Evolutionary conservation across 2,113 vertebrate genomes (phyloP).

Genomic region (Taurulus bubalis): DNA sequence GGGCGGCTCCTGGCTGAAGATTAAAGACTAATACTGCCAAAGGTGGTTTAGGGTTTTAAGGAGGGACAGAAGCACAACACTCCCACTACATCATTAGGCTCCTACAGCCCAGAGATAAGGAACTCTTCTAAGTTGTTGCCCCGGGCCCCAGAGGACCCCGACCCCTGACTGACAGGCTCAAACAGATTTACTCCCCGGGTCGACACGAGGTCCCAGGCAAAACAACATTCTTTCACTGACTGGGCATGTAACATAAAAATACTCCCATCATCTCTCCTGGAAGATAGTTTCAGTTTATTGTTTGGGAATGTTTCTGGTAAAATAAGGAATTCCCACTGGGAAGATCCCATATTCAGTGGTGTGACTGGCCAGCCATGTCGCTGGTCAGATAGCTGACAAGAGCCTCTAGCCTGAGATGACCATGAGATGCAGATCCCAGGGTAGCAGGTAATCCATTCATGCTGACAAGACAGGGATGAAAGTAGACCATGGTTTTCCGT

Average conservation of each 20-base stretch:
- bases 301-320: constrained; percentile 70
- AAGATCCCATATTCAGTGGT: constrained; percentile 2
- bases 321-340: constrained; percentile 34
- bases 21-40: constrained; percentile 59
- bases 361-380: constrained; percentile 15
- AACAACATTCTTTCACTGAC: constrained; percentile 70
- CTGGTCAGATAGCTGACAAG: constrained; percentile 13
- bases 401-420: constrained; percentile 26
- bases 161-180: constrained; percentile 64
- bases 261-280: constrained; percentile 33
- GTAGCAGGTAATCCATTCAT: constrained; percentile 27
- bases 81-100: constrained; percentile 61
- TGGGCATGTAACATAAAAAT: constrained; percentile 46
- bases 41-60: constrained; percentile 62
- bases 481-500: constrained; percentile 24
- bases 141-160: constrained; percentile 40
- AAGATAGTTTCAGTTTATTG: constrained; percentile 52
- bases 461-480: constrained; percentile 39
- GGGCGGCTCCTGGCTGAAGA: constrained; percentile 56
- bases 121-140: constrained; percentile 48
- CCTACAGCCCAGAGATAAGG: constrained; percentile 63
- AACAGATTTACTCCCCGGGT: constrained; percentile 67
- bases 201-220: constrained; percentile 47
- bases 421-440: constrained; percentile 22
- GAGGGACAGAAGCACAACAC: constrained; percentile 66